Evolutionary conservation across 2,797 vertebrate species (phyloP).

Genomic region (Fistularia commersonii): DNA sequence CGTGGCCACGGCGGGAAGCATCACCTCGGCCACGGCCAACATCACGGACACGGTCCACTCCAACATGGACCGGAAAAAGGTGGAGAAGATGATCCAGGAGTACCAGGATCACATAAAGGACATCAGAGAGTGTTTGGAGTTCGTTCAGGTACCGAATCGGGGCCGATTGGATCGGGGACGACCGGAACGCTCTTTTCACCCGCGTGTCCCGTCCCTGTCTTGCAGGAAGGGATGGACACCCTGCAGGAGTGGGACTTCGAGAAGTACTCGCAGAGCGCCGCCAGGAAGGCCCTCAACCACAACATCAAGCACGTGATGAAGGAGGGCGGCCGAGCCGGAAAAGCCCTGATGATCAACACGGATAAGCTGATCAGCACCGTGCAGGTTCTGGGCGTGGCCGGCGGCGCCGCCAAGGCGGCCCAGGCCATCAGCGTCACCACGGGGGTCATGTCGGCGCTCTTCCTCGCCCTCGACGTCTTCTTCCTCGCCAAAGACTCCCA

Average conservation of each 20-base stretch:
- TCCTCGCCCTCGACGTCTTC: slow-evolving; percentile 70
- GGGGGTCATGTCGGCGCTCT: slow-evolving; percentile 61
- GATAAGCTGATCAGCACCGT: slow-evolving; percentile 75
- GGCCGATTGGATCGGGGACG: too few relatives aligned
- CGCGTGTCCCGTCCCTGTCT: not conserved
- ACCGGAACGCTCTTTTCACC: too few relatives aligned
- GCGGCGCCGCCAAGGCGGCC: slow-evolving; percentile 58
- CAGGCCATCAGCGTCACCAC: slow-evolving; percentile 63
- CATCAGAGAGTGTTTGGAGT: slow-evolving; percentile 59
- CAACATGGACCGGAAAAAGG: slow-evolving; percentile 59
- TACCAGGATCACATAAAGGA: slow-evolving; percentile 67
- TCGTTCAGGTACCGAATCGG: slow-evolving; percentile 47
- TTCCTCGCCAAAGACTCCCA: slow-evolving; percentile 70
- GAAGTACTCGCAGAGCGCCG: slow-evolving; percentile 66
- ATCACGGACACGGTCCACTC: slow-evolving; percentile 68
- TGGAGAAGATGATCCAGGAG: slow-evolving; percentile 67
- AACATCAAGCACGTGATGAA: slow-evolving; percentile 77
- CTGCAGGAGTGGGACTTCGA: slow-evolving; percentile 75
- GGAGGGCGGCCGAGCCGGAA: slow-evolving; percentile 73
- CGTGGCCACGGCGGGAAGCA: slow-evolving; percentile 65
- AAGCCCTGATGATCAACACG: slow-evolving; percentile 70
- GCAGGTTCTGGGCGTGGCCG: slow-evolving; percentile 66
- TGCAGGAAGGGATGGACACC: slow-evolving; percentile 70
- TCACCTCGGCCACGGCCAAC: slow-evolving; percentile 66
- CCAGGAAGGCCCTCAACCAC: slow-evolving; percentile 71